Conservation (phyloP, 2,113 vertebrate genomes). For the Circaetus cinerascens region DNA sequence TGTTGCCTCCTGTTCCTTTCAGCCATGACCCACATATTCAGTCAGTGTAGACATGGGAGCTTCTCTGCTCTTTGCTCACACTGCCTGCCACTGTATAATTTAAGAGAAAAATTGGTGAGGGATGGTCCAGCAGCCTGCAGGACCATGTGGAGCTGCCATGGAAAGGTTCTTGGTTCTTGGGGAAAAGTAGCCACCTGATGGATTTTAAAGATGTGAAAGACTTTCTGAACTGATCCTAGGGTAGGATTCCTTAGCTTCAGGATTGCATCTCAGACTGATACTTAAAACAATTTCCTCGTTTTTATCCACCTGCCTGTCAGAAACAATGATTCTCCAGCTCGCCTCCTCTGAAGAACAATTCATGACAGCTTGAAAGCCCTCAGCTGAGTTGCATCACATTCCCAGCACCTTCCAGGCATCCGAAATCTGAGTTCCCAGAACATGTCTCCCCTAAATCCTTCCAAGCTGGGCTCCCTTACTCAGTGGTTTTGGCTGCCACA, state of each 20-base stretch:
- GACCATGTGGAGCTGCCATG: not conserved
- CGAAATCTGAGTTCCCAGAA: slow-evolving; percentile 20
- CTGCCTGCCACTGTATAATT: not conserved
- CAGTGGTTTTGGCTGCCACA: slow-evolving; percentile 11
- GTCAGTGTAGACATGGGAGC: not conserved
- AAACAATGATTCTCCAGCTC: not conserved
- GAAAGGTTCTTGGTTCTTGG: rapidly evolving
- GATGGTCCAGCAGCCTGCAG: not conserved
- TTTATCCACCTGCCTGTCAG: not conserved
- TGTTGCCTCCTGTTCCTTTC: not conserved
- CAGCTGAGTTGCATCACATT: not conserved
- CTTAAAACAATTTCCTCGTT: not conserved
- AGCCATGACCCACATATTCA: not conserved
- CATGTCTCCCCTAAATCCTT: not conserved
- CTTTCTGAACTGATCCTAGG: not conserved
- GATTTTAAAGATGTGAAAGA: not conserved
- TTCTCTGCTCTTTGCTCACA: not conserved
- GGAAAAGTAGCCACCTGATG: not conserved
- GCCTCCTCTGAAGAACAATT: not conserved
- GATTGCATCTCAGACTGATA: not conserved
- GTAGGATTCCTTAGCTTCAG: not conserved
- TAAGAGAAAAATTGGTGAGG: not conserved
- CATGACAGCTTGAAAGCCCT: not conserved
- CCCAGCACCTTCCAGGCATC: not conserved
- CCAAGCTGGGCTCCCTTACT: not conserved